phyloP scores from a whole-genome alignment of 92 coral and sea anemone species.

The Muricea muricata region DNA sequence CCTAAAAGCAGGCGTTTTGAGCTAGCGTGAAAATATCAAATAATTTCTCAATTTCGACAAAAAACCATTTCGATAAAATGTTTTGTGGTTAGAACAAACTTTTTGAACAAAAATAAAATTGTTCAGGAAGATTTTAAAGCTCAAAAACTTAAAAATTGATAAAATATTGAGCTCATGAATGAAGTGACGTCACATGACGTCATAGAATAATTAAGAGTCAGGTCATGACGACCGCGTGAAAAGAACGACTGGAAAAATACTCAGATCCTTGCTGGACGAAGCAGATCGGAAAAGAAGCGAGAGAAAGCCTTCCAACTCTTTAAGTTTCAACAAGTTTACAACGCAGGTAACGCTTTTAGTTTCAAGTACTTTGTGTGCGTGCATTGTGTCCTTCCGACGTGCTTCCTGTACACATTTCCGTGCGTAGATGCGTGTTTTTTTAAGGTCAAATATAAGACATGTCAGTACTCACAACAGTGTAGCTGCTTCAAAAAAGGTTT shows the following conservation, averaged over 20 bases:
- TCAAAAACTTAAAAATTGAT: too few relatives aligned
- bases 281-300: background rate
- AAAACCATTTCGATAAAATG: background rate
- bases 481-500: background rate
- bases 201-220: background rate
- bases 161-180: too few relatives aligned
- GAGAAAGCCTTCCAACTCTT: background rate
- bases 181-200: constrained; percentile 1
- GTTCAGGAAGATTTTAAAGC: too few relatives aligned
- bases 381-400: background rate
- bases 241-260: constrained; percentile 1
- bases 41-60: too few relatives aligned
- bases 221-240: background rate
- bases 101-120: background rate
- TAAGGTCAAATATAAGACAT: background rate
- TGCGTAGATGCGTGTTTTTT: background rate
- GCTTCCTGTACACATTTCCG: background rate
- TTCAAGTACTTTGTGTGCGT: background rate
- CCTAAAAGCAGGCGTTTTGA: background rate
- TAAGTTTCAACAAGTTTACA: background rate
- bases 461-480: background rate
- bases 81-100: background rate
- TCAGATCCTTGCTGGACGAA: background rate
- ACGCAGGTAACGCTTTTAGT: background rate
- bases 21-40: background rate